Evolutionary conservation across 2,888 invertebrate species (phyloP), one percentile per base, ranked within the genome.

Genomic region (Drosophila meridionalis): DNA sequence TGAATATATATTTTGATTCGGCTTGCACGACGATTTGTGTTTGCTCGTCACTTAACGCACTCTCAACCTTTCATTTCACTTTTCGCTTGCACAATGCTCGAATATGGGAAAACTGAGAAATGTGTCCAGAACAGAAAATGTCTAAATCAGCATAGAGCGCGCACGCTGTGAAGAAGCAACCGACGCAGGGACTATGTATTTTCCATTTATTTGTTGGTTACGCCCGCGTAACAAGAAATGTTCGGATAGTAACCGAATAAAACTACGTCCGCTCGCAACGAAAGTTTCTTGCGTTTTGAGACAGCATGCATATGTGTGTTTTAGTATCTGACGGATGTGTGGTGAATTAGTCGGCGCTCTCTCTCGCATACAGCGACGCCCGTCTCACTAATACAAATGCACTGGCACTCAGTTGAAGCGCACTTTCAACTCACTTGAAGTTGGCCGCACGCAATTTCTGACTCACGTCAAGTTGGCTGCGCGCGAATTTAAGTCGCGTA

Each of bases 181-280:
- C 52, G 52, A 56, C 48, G 74, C 62, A 73, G 65, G 65, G 47
- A 66, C 57, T 58, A 47, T 63, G 70, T 53, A 72, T 53, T 34
- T 72, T 60, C 45, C 59, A 81, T 77, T 78, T 73, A 78, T 66
- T 78, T 73, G 74, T 87, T 83, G 87, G 78, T 74, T 84, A 75
- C 87, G 79, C 87, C 85, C 82, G 82, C 73, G 85, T 75, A 75
- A 87, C 75, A 80, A 77, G 74, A 79, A 72, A 42, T 64, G 52
- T 64, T 74, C 53, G 75, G 65, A 43, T 69, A 59, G 47, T 65
- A 76, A 83, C 60, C 65, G 58, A 40, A n/a, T 65, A 71, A 76
- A 64, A 48, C 67, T 57, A 80, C 80, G 81, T 80, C 80, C 68
- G 83, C 53, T 59, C 67, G 42, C 80, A 68, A 55, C 80, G 59